Evolutionary conservation across 2,797 vertebrate species (phyloP).

Genomic region (Typhlichthys subterraneus): DNA sequence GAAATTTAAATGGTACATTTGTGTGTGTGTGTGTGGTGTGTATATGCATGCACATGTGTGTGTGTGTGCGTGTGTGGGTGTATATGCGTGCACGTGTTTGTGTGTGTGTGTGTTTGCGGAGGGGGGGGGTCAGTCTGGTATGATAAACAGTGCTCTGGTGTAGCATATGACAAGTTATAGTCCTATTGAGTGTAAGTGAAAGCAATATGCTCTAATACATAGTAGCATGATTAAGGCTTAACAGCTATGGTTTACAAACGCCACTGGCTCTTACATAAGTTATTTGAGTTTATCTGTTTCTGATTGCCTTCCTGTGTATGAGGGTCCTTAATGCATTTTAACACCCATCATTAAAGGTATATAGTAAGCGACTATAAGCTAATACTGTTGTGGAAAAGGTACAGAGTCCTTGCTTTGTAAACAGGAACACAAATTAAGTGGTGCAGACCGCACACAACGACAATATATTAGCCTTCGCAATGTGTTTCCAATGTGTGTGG

Average conservation of each 20-base stretch:
- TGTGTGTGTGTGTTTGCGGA: slow-evolving; percentile 6
- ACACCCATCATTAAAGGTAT: neutral
- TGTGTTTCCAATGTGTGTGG: too few relatives aligned
- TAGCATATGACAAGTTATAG: slow-evolving; percentile 85
- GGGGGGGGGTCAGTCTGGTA: neutral
- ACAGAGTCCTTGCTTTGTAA: too few relatives aligned
- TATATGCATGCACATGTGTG: neutral
- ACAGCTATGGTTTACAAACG: slow-evolving; percentile 83
- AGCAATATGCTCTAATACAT: slow-evolving; percentile 86
- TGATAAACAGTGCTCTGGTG: slow-evolving; percentile 78
- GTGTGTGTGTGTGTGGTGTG: slow-evolving; percentile 16
- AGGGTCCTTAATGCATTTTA: slow-evolving; percentile 1
- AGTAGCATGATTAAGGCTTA: slow-evolving; percentile 83
- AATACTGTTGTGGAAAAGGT: too few relatives aligned
- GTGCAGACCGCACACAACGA: too few relatives aligned
- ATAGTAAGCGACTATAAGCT: too few relatives aligned
- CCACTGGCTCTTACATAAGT: slow-evolving; percentile 73
- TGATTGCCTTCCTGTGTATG: slow-evolving; percentile 61
- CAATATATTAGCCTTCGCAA: too few relatives aligned
- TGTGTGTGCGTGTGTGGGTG: slow-evolving; percentile 23
- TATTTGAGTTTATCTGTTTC: slow-evolving; percentile 76
- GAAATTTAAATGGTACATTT: slow-evolving; percentile 58
- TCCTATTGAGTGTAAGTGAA: slow-evolving; percentile 88
- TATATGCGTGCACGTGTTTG: slow-evolving; percentile 17
- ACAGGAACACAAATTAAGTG: too few relatives aligned